Base-by-base conservation (phyloP, 2,797 vertebrate genomes). In the Bradypodion pumilum region DNA sequence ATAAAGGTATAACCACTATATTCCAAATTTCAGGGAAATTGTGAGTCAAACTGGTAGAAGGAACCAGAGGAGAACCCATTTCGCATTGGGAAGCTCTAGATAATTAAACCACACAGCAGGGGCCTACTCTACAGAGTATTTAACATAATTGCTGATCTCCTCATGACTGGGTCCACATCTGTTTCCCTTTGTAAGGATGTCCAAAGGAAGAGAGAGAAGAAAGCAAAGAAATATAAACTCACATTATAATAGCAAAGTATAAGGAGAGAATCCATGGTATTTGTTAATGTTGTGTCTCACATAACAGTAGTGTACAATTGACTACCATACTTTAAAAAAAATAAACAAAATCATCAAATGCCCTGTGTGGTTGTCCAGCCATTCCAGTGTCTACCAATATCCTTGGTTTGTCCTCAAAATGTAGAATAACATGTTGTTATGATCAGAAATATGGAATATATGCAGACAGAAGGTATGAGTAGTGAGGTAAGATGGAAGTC, bases 141-240 rank as follows among this genome's bases (percentile, higher is more conserved):
- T 56, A 69, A 65, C 32, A 69, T 80, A 81, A 81, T 81, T 81
- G 79, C 68, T 81, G 60, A 81, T 81, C 79, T 52, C 59, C 68
- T 59, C 79, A 72, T 81, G 68, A 59, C 68, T 81, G 68, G 56
- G 60, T 59, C 60, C 79, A 72, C 79, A 81, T 72, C 52, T 81
- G 79, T 81, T 81, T 35, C 52, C 44, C 7, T 56, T 70, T 21
- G 35, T 60, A 37, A n/a, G 27, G 52, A 72, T 56, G 79, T 81
- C 66, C 27, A 60, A 40, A 37, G 68, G 68, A 37, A 73, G 37
- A 19, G 13, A 81, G 35, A 52, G 68, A 37, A 59, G 19, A 21
- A 13, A 81, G 65, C 35, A 42, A 62, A 40, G 19, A 23, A 62
- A 37, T 27, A 16, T 52, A 8, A 10, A 69, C 40, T 37, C 46